Conservation (phyloP, 2,797 vertebrate genomes). For the Coluber constrictor region DNA sequence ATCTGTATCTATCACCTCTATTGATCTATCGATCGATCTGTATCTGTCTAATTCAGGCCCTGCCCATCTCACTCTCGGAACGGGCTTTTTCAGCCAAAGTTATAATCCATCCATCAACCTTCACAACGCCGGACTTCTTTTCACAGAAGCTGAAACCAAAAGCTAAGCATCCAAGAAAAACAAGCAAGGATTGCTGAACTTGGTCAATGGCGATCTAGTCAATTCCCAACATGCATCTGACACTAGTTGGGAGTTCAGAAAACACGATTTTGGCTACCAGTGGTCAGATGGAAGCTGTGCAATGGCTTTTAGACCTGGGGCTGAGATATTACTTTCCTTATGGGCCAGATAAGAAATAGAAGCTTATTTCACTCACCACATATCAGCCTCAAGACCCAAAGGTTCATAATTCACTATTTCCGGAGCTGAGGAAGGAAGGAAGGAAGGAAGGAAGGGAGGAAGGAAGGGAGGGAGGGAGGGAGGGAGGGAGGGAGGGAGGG, state of each 20-base stretch:
- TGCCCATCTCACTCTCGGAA: neutral
- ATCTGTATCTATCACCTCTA: neutral
- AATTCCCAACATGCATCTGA: neutral
- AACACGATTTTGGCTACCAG: neutral
- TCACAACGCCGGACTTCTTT: neutral
- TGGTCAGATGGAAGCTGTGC: neutral
- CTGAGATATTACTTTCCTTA: neutral
- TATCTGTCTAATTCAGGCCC: neutral
- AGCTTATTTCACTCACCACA: slow-evolving; percentile 83
- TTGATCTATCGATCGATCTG: too few relatives aligned
- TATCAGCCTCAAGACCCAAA: slow-evolving; percentile 94
- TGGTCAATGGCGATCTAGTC: neutral
- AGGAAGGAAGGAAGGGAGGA: neutral
- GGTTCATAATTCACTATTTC: slow-evolving; percentile 98
- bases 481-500: too few relatives aligned
- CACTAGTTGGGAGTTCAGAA: neutral
- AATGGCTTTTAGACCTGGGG: neutral
- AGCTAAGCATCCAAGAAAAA: neutral
- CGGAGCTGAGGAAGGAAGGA: slow-evolving; percentile 76
- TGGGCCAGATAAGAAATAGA: neutral
- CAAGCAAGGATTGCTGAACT: neutral
- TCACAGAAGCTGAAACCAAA: neutral
- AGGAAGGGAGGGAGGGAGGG: too few relatives aligned
- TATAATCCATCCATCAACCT: neutral
- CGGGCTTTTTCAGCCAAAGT: neutral